These are phyloP conservation scores for Brachionus plicatilis DNA, from an alignment of 1,140 invertebrate genomes.

Conservation along the genomic window DNA sequence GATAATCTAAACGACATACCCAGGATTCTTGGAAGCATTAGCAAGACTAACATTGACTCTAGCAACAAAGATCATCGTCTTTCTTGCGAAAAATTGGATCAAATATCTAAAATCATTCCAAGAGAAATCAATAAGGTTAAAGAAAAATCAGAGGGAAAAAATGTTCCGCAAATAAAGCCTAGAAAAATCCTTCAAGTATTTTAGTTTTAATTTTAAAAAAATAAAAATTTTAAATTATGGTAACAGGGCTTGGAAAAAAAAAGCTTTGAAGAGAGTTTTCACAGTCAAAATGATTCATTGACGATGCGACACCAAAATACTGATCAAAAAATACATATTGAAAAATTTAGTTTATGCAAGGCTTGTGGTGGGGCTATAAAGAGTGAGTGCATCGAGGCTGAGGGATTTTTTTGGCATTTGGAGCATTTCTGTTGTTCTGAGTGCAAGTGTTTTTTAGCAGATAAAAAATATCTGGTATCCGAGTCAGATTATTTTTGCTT, in stretches of 20 bases:
- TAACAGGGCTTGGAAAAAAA: no score
- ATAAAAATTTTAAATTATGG: no score
- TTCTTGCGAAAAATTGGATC: not conserved
- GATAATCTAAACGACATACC: slow-evolving; percentile 3
- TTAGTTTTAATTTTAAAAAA: no score
- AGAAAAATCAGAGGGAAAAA: not conserved
- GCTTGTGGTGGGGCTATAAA: not conserved
- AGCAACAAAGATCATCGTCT: not conserved
- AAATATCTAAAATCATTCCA: not conserved
- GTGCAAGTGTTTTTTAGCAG: not conserved
- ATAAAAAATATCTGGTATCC: not conserved
- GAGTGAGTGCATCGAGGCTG: not conserved
- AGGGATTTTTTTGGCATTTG: not conserved
- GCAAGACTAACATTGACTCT: not conserved
- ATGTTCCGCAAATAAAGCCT: not conserved
- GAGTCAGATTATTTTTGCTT: not conserved
- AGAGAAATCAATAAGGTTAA: not conserved
- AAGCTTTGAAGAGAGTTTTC: no score
- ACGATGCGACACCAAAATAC: not conserved
- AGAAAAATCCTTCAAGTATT: not conserved
- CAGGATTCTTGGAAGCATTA: not conserved
- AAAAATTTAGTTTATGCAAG: not conserved
- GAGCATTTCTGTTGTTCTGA: not conserved
- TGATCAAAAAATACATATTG: not conserved
- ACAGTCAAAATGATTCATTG: no score